These are phyloP conservation scores for Lamprotornis superbus DNA, from an alignment of 2,113 vertebrate species.

Conservation along the genomic window DNA sequence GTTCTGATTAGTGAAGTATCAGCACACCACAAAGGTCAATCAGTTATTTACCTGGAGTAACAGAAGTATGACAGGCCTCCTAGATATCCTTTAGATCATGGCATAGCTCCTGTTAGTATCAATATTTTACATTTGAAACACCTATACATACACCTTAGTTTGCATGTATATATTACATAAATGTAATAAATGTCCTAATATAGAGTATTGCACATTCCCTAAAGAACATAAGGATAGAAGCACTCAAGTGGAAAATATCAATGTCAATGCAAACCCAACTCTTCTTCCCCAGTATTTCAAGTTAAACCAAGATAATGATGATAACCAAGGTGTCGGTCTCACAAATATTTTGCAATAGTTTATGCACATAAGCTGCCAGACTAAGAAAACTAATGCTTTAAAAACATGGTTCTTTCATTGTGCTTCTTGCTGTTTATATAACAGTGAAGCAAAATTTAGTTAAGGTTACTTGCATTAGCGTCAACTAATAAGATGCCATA, in stretches of 20 bases:
- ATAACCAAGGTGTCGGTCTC: neutral
- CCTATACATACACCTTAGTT: neutral
- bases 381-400: neutral
- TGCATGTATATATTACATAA: neutral
- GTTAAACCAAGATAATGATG: neutral
- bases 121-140: neutral
- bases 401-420: neutral
- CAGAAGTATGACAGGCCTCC: slow-evolving; percentile 84
- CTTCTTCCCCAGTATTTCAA: neutral
- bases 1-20: slow-evolving; percentile 88
- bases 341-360: neutral
- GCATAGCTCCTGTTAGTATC: slow-evolving; percentile 55
- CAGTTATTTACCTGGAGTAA: slow-evolving; percentile 83
- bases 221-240: neutral
- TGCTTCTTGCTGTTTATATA: slow-evolving; percentile 12
- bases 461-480: slow-evolving; percentile 51
- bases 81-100: slow-evolving; percentile 80
- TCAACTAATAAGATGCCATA: slow-evolving; percentile 57
- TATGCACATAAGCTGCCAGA: neutral
- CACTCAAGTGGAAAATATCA: neutral
- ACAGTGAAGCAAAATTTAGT: slow-evolving; percentile 8
- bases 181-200: neutral
- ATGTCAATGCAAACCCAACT: neutral
- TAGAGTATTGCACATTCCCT: neutral
- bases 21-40: slow-evolving; percentile 84